These are phyloP conservation scores for Anarrhichthys ocellatus DNA, from an alignment of 2,113 vertebrate species.

Conservation along the genomic window DNA sequence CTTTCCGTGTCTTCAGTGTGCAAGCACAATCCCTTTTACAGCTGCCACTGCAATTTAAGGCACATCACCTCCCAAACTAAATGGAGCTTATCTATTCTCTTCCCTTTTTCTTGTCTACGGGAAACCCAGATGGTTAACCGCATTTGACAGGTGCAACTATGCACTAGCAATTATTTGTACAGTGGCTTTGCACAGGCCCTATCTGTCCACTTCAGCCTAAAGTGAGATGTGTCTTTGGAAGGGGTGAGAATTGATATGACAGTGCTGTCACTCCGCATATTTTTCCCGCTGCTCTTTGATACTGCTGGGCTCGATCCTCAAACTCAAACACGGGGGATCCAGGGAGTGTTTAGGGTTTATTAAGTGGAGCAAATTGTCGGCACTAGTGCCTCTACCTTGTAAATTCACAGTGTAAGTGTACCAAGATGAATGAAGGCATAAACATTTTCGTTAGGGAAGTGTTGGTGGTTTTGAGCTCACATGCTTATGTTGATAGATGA, in stretches of 20 bases:
- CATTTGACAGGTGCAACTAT: slow-evolving; percentile 75
- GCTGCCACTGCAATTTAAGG: slow-evolving; percentile 66
- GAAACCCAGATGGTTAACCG: slow-evolving; percentile 64
- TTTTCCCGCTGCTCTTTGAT: slow-evolving; percentile 41
- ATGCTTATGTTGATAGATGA: neutral
- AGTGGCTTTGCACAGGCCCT: slow-evolving; percentile 49
- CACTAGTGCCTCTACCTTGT: neutral
- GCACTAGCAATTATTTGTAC: slow-evolving; percentile 72
- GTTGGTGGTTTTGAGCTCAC: neutral
- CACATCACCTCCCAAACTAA: slow-evolving; percentile 59
- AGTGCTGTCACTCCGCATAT: slow-evolving; percentile 55
- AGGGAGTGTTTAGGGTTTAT: slow-evolving; percentile 28
- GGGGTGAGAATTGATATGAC: slow-evolving; percentile 69
- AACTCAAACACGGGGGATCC: neutral
- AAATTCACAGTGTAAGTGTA: neutral
- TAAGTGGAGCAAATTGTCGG: slow-evolving; percentile 31
- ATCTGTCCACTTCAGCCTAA: slow-evolving; percentile 60
- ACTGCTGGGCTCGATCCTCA: slow-evolving; percentile 23
- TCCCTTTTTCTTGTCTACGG: slow-evolving; percentile 34
- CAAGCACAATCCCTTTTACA: slow-evolving; percentile 52
- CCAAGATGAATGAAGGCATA: neutral
- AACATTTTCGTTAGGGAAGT: neutral
- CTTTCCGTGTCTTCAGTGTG: slow-evolving; percentile 50
- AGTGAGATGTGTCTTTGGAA: slow-evolving; percentile 54
- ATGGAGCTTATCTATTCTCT: slow-evolving; percentile 62